phyloP scores from a whole-genome alignment of 2,113 vertebrate species.

The Sander vitreus region DNA sequence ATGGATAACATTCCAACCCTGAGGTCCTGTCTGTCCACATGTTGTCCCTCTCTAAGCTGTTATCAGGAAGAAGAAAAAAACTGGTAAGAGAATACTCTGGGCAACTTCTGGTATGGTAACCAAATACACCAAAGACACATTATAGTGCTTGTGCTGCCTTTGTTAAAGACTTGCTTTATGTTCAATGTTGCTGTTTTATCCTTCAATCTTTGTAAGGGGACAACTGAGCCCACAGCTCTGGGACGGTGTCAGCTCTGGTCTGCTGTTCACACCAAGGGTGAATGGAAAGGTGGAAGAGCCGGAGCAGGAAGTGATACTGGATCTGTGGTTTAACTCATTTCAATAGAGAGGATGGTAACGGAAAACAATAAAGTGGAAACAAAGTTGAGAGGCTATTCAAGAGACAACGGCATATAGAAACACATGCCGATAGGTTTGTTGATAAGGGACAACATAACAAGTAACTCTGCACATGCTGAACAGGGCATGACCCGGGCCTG shows the following conservation, averaged over 20 bases:
- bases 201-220: conserved; percentile 1
- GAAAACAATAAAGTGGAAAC: conserved; percentile 54
- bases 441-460: conserved; percentile 54
- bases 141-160: conserved; percentile 30
- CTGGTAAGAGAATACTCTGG: conserved; percentile 48
- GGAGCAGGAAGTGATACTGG: conserved; percentile 28
- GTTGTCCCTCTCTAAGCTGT: conserved; percentile 38
- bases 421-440: conserved; percentile 49
- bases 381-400: conserved; percentile 44
- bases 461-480: conserved; percentile 55
- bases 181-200: conserved; percentile 53
- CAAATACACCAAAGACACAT: conserved; percentile 51
- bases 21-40: conserved; percentile 58
- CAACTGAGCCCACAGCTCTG: neutral
- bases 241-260: conserved; percentile 25
- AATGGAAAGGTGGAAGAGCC: conserved; percentile 20
- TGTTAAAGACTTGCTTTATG: conserved; percentile 37
- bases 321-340: conserved; percentile 54
- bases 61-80: conserved; percentile 66
- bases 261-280: conserved; percentile 34
- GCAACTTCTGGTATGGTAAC: conserved; percentile 54
- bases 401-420: conserved; percentile 37
- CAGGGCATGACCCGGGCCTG: conserved; percentile 10
- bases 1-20: conserved; percentile 67
- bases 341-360: conserved; percentile 24